A percentile compares a stretch with the other conserved stretches of the same genome.
phyloP scores from a whole-genome alignment of 1,140 invertebrate species.

The Zaprionus taronus region DNA sequence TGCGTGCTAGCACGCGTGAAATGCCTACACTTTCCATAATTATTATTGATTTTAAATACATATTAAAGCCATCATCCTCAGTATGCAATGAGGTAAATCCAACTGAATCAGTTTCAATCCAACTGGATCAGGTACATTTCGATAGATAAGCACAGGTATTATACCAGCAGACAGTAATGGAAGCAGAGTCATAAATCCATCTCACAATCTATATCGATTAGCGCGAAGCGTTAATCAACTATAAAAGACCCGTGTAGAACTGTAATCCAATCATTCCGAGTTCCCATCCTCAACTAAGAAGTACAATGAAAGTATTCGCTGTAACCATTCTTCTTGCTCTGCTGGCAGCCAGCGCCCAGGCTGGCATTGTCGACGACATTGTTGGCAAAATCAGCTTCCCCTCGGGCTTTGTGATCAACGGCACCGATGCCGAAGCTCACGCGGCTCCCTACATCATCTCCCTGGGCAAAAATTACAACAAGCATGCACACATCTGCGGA shows the following conservation, averaged over 20 bases:
- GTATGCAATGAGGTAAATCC: neutral
- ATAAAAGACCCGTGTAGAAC: slow-evolving; percentile 42
- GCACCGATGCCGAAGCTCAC: slow-evolving; percentile 70
- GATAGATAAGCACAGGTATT: slow-evolving; percentile 3
- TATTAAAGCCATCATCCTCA: neutral
- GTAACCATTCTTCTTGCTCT: slow-evolving; percentile 61
- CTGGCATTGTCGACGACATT: slow-evolving; percentile 42
- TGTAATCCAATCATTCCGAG: neutral
- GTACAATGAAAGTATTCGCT: slow-evolving; percentile 70
- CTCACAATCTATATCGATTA: slow-evolving; percentile 44
- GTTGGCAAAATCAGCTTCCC: slow-evolving; percentile 68
- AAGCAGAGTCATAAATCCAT: slow-evolving; percentile 66
- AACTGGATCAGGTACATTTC: slow-evolving; percentile 9
- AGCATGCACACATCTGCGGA: slow-evolving; percentile 75
- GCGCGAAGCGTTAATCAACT: slow-evolving; percentile 3
- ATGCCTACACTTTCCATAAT: neutral
- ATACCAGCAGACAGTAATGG: slow-evolving; percentile 28
- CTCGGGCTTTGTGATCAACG: slow-evolving; percentile 78
- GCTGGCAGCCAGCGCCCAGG: slow-evolving; percentile 58
- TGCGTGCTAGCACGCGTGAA: slow-evolving; percentile 19
- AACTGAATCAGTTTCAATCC: neutral
- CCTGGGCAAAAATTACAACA: slow-evolving; percentile 39
- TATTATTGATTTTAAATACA: neutral
- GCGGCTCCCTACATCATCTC: slow-evolving; percentile 81
- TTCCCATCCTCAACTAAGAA: slow-evolving; percentile 12